A percentile compares a stretch with the other conserved stretches of the same genome.
Conservation (phyloP, 2,888 invertebrate genomes). For the Ctena decussata region DNA sequence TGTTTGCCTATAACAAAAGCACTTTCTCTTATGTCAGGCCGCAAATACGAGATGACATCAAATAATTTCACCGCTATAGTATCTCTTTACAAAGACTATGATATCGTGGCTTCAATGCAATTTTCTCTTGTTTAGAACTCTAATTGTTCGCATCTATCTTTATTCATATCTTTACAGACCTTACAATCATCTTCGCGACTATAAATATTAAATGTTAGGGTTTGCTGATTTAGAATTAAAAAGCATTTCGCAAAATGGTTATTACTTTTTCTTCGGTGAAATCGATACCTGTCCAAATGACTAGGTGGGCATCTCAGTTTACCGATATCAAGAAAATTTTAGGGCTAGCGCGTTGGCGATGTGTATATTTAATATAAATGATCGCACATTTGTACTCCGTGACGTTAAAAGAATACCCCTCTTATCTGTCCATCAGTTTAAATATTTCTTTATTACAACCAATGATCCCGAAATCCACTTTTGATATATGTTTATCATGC, state of each 20-base stretch:
- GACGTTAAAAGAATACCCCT: constrained; percentile 18
- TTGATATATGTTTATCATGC: constrained; percentile 13
- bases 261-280: constrained; percentile 11
- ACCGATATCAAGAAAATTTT: constrained; percentile 9
- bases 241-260: background rate
- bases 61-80: no score
- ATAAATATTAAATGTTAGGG: background rate
- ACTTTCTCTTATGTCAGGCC: no score
- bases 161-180: background rate
- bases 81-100: no score
- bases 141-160: constrained; percentile 47
- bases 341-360: background rate
- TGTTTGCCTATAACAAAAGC: no score
- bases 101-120: no score
- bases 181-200: constrained; percentile 16
- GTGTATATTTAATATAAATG: constrained; percentile 5
- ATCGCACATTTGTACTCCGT: constrained; percentile 9
- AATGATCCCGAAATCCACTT: constrained; percentile 16
- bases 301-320: constrained; percentile 16
- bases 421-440: constrained; percentile 13
- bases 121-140: constrained; percentile 15
- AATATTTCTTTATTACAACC: background rate
- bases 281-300: background rate
- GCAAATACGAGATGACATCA: no score
- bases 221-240: constrained; percentile 17